Evolutionary conservation across 2,113 vertebrate species (phyloP).

Genomic region (Dryoscopus gambensis): DNA sequence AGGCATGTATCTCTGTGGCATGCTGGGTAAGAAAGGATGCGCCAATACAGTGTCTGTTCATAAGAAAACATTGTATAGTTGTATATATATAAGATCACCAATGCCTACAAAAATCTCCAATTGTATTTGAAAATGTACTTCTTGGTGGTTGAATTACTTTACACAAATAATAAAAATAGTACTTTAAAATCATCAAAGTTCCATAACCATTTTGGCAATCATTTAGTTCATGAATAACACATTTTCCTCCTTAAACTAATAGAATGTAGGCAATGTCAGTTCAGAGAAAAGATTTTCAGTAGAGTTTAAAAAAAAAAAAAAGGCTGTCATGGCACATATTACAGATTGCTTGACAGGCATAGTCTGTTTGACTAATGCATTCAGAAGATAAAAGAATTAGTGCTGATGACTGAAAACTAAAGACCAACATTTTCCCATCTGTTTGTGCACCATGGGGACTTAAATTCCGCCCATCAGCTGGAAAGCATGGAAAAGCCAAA

Average conservation of each 20-base stretch:
- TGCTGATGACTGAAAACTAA: conserved; percentile 1
- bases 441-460: not conserved
- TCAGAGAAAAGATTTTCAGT: not conserved
- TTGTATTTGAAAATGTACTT: not conserved
- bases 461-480: not conserved
- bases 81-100: not conserved
- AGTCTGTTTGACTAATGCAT: conserved; percentile 35
- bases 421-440: not conserved
- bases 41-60: not conserved
- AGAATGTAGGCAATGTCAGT: not conserved
- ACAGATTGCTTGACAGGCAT: not conserved
- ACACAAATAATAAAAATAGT: not conserved
- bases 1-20: not conserved
- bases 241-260: not conserved
- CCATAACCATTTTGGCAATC: not conserved
- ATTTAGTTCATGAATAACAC: not conserved
- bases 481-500: conserved; percentile 1
- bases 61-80: not conserved
- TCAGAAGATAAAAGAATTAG: conserved; percentile 75
- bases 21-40: not conserved
- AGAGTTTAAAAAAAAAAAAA: not conserved
- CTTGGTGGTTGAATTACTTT: not conserved
- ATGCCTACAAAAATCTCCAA: not conserved
- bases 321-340: not conserved
- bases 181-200: not conserved